Evolutionary conservation across 2,113 vertebrate genomes (phyloP), one percentile per base, ranked within the genome.

Genomic region (Dicentrarchus labrax): DNA sequence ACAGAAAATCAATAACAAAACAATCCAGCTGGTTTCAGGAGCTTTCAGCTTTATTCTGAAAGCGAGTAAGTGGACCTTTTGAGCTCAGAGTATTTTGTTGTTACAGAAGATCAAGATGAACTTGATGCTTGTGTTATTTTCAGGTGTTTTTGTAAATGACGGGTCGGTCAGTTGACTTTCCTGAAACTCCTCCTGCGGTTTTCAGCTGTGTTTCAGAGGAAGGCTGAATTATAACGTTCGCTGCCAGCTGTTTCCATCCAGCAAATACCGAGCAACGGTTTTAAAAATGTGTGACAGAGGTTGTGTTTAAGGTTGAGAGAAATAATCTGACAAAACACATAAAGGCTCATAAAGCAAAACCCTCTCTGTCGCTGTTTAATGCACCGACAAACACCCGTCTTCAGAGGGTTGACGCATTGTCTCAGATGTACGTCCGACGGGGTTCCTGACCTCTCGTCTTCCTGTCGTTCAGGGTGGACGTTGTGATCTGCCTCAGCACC

Each of bases 401-500:
- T 13, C 72, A 59, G 54, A 0, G 1, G 8, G 2, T 39, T 11
- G 36, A n/a, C 56, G 10, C 16, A 0, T 1, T 59, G 13, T 21
- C 30, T 30, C 7, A n/a, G 8, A 4, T 19, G 0, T 0, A 22
- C 24, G 39, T 51, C 24, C 2, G 70, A 66, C 13, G 3, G 11
- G 12, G 48, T 47, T 17, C 15, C 4, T 79, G 1, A 67, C 39
- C 38, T 15, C 0, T 13, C 3, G 21, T 73, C 48, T 61, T 19
- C 5, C 5, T 45, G 38, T 62, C 17, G 0, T 17, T 62, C 94
- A 99, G 98, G 95, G 97, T 98, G 88, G 98, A 99, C 5, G 98
- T 99, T 4, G 98, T 99, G 83, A 97, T 98, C 88, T 99, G 98
- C 81, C 94, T 99, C 89, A 99, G 98, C 92, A 99, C 97, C 65